Evolutionary conservation across 1,140 invertebrate genomes (phyloP), one percentile per base, ranked within the genome.

Genomic region (Tetramorium simillimum): DNA sequence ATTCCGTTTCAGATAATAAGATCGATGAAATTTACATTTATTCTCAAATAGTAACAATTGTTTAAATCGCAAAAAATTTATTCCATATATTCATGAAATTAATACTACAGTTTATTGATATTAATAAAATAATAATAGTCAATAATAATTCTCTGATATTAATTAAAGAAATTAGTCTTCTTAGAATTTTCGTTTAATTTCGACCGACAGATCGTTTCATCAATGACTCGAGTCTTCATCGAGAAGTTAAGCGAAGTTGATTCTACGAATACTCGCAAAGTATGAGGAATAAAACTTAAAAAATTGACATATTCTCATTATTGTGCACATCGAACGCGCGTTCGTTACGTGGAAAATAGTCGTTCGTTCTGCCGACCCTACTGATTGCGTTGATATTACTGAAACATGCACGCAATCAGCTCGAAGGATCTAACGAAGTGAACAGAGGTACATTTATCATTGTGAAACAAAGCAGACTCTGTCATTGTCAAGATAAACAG

Each of bases 371-470:
- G 46, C 14, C 65, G 49, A 56, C 37, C 56, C 63, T 72, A 53
- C 65, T 75, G 87, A 89, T 89, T 72, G 80, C 80, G 18, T 75
- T 81, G 87, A 89, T 89, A 89, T 69, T 80, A 62, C 60, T 49
- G 65, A 89, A 89, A 82, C 87, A 87, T 89, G 88, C 46, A 69
- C 51, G 51, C 88, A 86, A 89, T 89, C 87, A 69, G 28, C 18
- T 70, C 40, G 56, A 21, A 3, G 7, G 60, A 86, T 81, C 82
- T 86, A 86, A 86, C 53, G 5, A 86, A 60, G 18, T 43, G 60
- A 86, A 60, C 60, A 49, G 53, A 21, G 65, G 14, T 18, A 62
- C 62, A 89, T 86, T 89, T 88, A 86, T 86, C 86, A 76, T 21
- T 6, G 40, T 51, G 53, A 75, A 60, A 86, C 63, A 28, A 51